Percentiles rank a stretch among this genome's conserved stretches.
Conservation (phyloP, 2,113 vertebrate species). For the Catharus fuscescens region DNA sequence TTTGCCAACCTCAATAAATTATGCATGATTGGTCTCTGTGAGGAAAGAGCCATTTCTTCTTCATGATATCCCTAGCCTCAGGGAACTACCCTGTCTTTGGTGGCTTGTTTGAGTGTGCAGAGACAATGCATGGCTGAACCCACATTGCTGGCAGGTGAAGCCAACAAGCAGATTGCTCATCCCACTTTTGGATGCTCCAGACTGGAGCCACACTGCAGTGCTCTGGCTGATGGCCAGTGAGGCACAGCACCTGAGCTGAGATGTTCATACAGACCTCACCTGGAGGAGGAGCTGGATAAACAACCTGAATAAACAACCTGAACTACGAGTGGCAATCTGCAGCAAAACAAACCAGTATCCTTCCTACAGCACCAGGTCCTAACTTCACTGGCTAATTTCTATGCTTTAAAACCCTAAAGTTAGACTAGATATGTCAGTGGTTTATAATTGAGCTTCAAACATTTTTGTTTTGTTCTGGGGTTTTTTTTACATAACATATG, state of each 20-base stretch:
- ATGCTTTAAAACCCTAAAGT: not conserved
- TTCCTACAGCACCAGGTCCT: not conserved
- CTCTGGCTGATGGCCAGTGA: not conserved
- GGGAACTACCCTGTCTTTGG: not conserved
- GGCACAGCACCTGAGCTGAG: not conserved
- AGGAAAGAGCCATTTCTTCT: not conserved
- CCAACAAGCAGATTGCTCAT: not conserved
- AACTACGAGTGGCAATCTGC: not conserved
- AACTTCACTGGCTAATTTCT: not conserved
- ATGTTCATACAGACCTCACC: not conserved
- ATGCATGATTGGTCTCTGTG: not conserved
- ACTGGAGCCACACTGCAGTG: not conserved
- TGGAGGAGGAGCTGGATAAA: not conserved
- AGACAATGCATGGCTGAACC: not conserved
- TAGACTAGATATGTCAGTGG: not conserved
- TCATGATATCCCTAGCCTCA: not conserved
- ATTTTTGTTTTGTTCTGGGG: no score
- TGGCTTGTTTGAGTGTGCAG: not conserved
- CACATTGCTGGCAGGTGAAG: not conserved
- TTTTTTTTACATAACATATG: not conserved
- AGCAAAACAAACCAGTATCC: not conserved
- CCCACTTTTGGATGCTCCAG: not conserved
- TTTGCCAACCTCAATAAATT: not conserved
- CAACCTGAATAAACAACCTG: not conserved
- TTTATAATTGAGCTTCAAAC: not conserved